These are phyloP conservation scores for Emmelina monodactyla DNA, from an alignment of 2,888 invertebrate genomes.

Conservation along the genomic window DNA sequence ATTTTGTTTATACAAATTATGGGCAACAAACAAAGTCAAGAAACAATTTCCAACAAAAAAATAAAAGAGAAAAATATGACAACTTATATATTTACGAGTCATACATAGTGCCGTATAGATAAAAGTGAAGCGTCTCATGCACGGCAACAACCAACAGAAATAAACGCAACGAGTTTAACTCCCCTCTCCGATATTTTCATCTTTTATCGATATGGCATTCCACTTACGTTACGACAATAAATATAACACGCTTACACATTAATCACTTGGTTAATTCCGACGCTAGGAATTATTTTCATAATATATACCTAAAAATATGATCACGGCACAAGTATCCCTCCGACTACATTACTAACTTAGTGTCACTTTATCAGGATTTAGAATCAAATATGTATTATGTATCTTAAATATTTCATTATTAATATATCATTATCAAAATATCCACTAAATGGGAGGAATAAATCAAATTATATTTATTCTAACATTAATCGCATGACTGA, in stretches of 20 bases:
- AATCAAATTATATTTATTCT: slow-evolving; percentile 65
- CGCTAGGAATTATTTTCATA: slow-evolving; percentile 67
- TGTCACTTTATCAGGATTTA: slow-evolving; percentile 68
- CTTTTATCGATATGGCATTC: slow-evolving; percentile 68
- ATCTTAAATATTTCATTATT: slow-evolving; percentile 68
- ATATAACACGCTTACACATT: slow-evolving; percentile 68
- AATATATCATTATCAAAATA: slow-evolving; percentile 68
- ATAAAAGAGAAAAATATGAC: slow-evolving; percentile 53
- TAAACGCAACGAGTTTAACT: slow-evolving; percentile 62
- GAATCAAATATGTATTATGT: slow-evolving; percentile 68
- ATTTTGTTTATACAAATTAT: slow-evolving; percentile 62
- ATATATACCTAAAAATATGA: slow-evolving; percentile 68
- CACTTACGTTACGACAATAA: slow-evolving; percentile 65
- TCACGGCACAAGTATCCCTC: slow-evolving; percentile 68
- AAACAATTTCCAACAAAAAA: slow-evolving; percentile 63
- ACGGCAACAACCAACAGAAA: slow-evolving; percentile 43
- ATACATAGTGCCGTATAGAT: slow-evolving; percentile 59
- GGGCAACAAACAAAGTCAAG: slow-evolving; percentile 61
- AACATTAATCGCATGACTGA: slow-evolving; percentile 67
- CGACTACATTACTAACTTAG: slow-evolving; percentile 67
- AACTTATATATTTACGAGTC: slow-evolving; percentile 59
- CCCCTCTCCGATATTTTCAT: slow-evolving; percentile 57
- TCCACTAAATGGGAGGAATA: slow-evolving; percentile 68
- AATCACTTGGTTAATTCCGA: slow-evolving; percentile 67
- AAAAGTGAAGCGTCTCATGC: slow-evolving; percentile 41